Percentiles rank a stretch among this genome's conserved stretches.
phyloP scores from a whole-genome alignment of 2,113 vertebrate species.

The Silurus glanis region DNA sequence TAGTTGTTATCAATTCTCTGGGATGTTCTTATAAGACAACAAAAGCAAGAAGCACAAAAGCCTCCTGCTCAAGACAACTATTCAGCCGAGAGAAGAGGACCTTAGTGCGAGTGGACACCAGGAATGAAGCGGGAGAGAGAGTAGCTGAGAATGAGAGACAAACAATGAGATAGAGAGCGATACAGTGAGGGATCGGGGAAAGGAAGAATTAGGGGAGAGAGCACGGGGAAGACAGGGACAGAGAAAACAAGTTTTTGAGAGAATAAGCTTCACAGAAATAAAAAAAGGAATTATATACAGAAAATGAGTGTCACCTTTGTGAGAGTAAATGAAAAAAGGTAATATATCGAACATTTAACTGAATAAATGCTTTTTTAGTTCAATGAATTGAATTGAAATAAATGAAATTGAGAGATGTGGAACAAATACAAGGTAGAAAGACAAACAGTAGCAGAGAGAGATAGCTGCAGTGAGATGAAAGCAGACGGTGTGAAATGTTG shows the following conservation, averaged over 20 bases:
- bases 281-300: background rate
- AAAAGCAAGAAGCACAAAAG: conserved; percentile 31
- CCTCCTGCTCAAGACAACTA: conserved; percentile 30
- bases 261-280: background rate
- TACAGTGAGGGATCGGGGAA: background rate
- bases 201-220: background rate
- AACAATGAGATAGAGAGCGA: background rate
- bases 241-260: background rate
- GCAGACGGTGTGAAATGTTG: background rate
- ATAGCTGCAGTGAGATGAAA: background rate
- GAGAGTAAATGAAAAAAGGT: background rate
- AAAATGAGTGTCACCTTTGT: background rate
- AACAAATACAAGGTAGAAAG: background rate
- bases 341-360: background rate
- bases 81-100: conserved; percentile 39
- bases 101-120: conserved; percentile 28
- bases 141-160: background rate
- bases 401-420: background rate
- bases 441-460: too few species aligned
- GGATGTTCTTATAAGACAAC: conserved; percentile 11
- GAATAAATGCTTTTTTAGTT: background rate
- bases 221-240: background rate
- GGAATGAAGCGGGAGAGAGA: conserved; percentile 22
- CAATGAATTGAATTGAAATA: background rate
- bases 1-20: conserved; percentile 45